Evolutionary conservation across 2,113 vertebrate genomes (phyloP), one percentile per base, ranked within the genome.

Genomic region (Chionis minor): DNA sequence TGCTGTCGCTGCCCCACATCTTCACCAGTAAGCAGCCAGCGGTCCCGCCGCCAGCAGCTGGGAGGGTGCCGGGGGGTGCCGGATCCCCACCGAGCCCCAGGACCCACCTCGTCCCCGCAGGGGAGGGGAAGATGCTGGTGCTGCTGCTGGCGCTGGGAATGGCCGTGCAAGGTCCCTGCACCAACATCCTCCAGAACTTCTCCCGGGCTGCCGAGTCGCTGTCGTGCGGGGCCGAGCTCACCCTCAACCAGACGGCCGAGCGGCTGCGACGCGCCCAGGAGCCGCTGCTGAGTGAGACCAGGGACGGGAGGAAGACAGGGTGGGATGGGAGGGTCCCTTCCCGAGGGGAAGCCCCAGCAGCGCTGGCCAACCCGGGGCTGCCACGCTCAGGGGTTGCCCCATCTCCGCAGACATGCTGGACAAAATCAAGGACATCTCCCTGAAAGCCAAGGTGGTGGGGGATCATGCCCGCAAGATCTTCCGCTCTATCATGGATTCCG

Each of bases 231-330:
- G 98, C 98, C 0, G 98, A 99, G 88, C 97, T 99, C 52, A 98
- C 99, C 23, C 97, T 98, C 96, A 99, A 99, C 97, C 99, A 99
- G 95, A 99, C 99, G 0, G 98, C 97, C 0, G 97, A 99, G 54
- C 52, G 98, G 62, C 35, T 99, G 88, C 92, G 98, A 47, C 88
- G 88, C 0, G 97, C 98, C 10, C 95, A 91, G 66, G 96, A 98
- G 27, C 99, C 99, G 0, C 98, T 99, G 30, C 71, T 98, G 90
- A 97, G 99, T 99, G 98, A 99, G 99, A 6, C 5, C 11, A 3
- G 40, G 89, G 30, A 9, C 11, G 6, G 23, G 35, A 38, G 47
- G 44, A 38, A 38, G 9, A 40, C 6, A 19, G 11, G 14, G 15
- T 7, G 45, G 27, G 21, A 10, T 21, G 14, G 51, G 52, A 8